Evolutionary conservation across 2,888 invertebrate genomes (phyloP), one percentile per base, ranked within the genome.

Genomic region (Drosophila cracens): DNA sequence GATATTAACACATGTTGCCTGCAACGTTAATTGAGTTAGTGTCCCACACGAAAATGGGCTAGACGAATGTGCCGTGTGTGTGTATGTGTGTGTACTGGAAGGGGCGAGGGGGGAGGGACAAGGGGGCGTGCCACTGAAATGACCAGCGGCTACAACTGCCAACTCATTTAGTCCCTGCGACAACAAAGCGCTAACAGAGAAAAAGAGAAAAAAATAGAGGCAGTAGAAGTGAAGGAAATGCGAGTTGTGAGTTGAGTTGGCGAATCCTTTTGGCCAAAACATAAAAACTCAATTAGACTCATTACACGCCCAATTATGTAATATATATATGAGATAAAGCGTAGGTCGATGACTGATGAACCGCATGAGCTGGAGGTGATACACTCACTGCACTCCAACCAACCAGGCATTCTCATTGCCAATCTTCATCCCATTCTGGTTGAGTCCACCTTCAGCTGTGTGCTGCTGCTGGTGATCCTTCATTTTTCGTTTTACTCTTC

Each of bases 201-300:
- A 54, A 40, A 21, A 48, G 25, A 7, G 16, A 21, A 38, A 36
- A 54, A 38, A 16, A 34, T 3, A 1, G 5, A 29, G 5, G 29
- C 43, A 51, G 21, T 25, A 16, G 21, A 58, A 33, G 33, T 34
- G 16, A 43, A 21, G 43, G 31, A 57, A 38, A 29, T 40, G 18
- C 5, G 29, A 56, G 36, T n/a, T 56, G 70, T 36, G 33, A 33
- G 36, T 46, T 61, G 62, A 67, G 76, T 58, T 40, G 64, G 59
- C 62, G 46, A 63, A 59, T 76, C 68, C 74, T 65, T 66, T 70
- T 80, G 76, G 61, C 84, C 18, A 81, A 76, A 87, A 92, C 92
- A 92, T 91, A 91, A 92, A 92, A 92, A 92, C 91, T 92, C 92
- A 92, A 92, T 92, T 92, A 92, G 92, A 92, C 91, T 90, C 91